Base-by-base conservation (phyloP, 2,113 vertebrate species). In the Pelecanus crispus region DNA sequence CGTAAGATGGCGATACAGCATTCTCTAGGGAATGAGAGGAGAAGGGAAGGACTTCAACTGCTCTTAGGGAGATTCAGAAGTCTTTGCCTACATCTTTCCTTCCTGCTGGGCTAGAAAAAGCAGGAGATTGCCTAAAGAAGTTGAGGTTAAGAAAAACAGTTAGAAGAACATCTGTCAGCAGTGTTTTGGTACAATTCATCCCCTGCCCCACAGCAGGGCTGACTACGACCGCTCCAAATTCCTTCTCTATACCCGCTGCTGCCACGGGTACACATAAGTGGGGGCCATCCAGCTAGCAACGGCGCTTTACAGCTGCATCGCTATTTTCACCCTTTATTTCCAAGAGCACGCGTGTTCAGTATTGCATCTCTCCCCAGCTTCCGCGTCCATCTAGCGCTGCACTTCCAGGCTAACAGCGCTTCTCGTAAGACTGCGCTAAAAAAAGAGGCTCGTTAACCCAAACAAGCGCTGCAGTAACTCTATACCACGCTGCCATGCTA, bases 261-360 rank as follows among this genome's bases (percentile, higher is more conserved):
- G 40, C 80, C 20, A 14, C 7, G 0, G 28, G 29, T 1, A 44
- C 21, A 1, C 18, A 3, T 1, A 31, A 17, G 1, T 0, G 1
- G 65, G 78, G 72, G 20, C 31, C 15, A 1, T 3, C 2, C 14
- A 28, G 65, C 42, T 2, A 28, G 19, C 13, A 20, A 24, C 34
- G 53, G 34, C 7, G 7, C 53, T 24, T 10, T 7, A 24, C 16
- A 68, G 47, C 47, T 13, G 4, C 7, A 11, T 0, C 10, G n/a
- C 15, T 0, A 17, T 17, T 40, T 19, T n/a, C 65, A 24, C 36
- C 34, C 1, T 4, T 32, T 11, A 3, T 20, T 34, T 20, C 20
- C 12, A 50, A 66, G 34, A 52, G 52, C 52, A 10, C 2, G 0
- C 9, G 1, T 0, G 7, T 22, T 66, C 45, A 18, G 59, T 8